These are phyloP conservation scores for Siphamia tubifer DNA, from an alignment of 2,113 vertebrate genomes.

Conservation along the genomic window DNA sequence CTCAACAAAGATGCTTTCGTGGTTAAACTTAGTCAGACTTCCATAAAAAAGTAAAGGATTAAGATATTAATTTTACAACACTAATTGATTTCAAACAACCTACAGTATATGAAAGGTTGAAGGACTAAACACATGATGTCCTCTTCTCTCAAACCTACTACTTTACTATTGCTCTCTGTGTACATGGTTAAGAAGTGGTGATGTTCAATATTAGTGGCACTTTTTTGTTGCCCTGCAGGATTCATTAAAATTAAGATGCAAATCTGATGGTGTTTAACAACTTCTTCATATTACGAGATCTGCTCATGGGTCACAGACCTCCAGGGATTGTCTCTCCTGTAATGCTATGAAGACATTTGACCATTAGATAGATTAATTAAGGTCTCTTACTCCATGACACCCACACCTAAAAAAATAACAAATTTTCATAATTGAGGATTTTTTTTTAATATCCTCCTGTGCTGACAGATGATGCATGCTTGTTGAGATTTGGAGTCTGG, in stretches of 20 bases:
- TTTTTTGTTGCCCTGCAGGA: constrained; percentile 46
- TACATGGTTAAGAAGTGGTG: too few relatives aligned
- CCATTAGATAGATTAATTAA: constrained; percentile 65
- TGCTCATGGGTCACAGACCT: constrained; percentile 48
- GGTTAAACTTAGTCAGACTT: too few relatives aligned
- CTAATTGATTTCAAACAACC: too few relatives aligned
- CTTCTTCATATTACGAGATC: constrained; percentile 57
- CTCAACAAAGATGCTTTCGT: too few relatives aligned
- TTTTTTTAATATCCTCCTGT: constrained; percentile 55
- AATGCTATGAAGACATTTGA: constrained; percentile 45
- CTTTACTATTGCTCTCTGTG: too few relatives aligned
- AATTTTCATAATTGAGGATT: constrained; percentile 58
- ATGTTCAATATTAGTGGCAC: constrained; percentile 32
- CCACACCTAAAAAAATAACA: constrained; percentile 49
- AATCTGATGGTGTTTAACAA: constrained; percentile 58
- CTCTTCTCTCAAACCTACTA: too few relatives aligned
- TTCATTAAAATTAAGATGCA: constrained; percentile 63
- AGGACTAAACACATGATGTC: too few relatives aligned
- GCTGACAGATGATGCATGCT: constrained; percentile 45
- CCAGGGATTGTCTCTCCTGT: constrained; percentile 25
- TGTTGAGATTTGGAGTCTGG: constrained; percentile 1
- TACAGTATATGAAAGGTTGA: too few relatives aligned
- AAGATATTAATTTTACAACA: too few relatives aligned
- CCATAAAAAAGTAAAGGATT: too few relatives aligned
- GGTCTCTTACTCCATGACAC: constrained; percentile 51